Evolutionary conservation across 2,113 vertebrate species (phyloP).

Genomic region (Nesoenas mayeri): DNA sequence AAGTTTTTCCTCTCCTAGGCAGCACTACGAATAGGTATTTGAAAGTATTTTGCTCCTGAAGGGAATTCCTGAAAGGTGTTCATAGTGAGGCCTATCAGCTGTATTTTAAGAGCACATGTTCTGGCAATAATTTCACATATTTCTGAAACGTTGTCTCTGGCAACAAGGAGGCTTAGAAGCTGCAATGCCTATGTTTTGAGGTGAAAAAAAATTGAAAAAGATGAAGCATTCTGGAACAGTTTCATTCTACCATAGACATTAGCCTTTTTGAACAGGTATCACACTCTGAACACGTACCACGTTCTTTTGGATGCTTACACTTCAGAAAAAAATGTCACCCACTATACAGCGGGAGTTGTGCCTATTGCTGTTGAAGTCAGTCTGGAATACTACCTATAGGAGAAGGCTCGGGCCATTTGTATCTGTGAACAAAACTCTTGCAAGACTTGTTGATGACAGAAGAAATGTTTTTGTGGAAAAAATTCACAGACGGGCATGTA

Average conservation of each 20-base stretch:
- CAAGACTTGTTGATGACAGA: background rate
- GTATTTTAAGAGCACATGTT: background rate
- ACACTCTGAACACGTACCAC: background rate
- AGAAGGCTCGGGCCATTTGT: background rate
- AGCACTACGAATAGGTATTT: constrained; percentile 5
- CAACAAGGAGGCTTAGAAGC: background rate
- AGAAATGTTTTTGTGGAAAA: background rate
- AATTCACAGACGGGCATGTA: background rate
- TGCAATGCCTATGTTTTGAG: background rate
- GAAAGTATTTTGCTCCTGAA: background rate
- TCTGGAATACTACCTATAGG: background rate
- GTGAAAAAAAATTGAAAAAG: background rate
- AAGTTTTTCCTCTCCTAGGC: constrained; percentile 27
- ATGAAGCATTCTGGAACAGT: background rate
- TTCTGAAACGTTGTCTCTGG: background rate
- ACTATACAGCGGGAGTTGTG: background rate
- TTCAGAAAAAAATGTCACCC: background rate
- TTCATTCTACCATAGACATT: background rate
- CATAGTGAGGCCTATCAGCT: background rate
- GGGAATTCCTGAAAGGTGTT: background rate
- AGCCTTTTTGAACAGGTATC: background rate
- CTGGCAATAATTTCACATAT: background rate
- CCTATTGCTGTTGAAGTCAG: background rate
- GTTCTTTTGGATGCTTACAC: background rate
- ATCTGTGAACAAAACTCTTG: background rate